A percentile compares a stretch with the other conserved stretches of the same genome.
phyloP scores from a whole-genome alignment of 2,888 invertebrate genomes.

The Ormyrus labotus region DNA sequence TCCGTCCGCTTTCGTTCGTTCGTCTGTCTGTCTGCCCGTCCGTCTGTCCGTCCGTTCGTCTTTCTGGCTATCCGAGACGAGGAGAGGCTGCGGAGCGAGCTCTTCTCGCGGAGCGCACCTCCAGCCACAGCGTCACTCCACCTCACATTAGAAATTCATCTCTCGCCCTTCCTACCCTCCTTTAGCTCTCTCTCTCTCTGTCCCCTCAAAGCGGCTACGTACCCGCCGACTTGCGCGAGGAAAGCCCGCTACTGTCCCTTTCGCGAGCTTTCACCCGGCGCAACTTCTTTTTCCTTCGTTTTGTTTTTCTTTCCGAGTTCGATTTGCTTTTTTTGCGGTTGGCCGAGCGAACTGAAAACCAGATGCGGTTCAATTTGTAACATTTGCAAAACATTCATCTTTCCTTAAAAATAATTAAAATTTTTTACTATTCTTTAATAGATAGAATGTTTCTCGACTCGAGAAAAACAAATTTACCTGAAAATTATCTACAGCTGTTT shows the following conservation, averaged over 20 bases:
- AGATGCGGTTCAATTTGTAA: no score
- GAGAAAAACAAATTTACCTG: no score
- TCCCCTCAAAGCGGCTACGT: neutral
- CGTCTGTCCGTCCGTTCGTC: conserved; percentile 67
- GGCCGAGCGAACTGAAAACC: neutral
- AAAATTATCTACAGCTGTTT: no score
- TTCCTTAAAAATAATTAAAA: no score
- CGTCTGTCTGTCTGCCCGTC: conserved; percentile 59
- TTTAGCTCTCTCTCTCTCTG: neutral
- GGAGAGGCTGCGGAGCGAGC: conserved; percentile 40
- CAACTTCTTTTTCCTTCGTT: neutral
- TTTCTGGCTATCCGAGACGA: conserved; percentile 67
- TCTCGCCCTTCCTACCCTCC: conserved; percentile 60
- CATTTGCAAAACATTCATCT: no score
- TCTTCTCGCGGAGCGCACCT: conserved; percentile 52
- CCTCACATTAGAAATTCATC: conserved; percentile 69
- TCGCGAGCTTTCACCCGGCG: neutral
- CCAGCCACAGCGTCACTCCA: conserved; percentile 28
- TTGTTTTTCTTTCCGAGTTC: neutral
- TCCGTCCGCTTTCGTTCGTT: conserved; percentile 60
- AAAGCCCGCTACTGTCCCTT: neutral
- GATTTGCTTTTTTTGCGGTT: neutral
- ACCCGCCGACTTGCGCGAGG: neutral
- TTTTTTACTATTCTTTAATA: no score
- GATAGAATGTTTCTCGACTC: no score